Percentiles rank a stretch among this genome's conserved stretches.
Conservation (phyloP, 1,140 invertebrate genomes). For the Achroia grisella region DNA sequence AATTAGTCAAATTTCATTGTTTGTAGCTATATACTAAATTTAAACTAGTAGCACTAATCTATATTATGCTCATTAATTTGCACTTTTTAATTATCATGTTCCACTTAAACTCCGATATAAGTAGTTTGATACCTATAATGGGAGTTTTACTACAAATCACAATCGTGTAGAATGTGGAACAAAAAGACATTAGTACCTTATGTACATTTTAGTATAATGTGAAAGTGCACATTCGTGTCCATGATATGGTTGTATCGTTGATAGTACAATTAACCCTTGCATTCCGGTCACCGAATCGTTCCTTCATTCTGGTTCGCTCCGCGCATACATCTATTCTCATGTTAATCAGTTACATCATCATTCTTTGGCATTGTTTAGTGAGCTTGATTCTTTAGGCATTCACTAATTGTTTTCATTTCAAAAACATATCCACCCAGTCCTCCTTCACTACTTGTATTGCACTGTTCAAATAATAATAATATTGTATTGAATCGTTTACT, state of each 20-base stretch:
- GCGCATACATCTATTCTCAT: constrained; percentile 21
- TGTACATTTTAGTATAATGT: constrained; percentile 18
- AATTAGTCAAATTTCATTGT: constrained; percentile 32
- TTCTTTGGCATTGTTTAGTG: constrained; percentile 72
- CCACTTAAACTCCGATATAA: constrained; percentile 46
- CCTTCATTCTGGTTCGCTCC: constrained; percentile 28
- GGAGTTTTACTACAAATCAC: constrained; percentile 35
- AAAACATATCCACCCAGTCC: constrained; percentile 23
- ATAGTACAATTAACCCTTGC: constrained; percentile 26
- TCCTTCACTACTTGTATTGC: constrained; percentile 39
- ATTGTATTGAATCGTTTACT: neutral
- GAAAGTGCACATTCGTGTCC: constrained; percentile 12
- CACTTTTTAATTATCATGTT: constrained; percentile 30
- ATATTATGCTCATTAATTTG: constrained; percentile 60
- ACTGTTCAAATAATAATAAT: constrained; percentile 32
- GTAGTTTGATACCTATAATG: constrained; percentile 44
- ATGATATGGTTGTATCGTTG: constrained; percentile 28
- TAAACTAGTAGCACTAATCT: constrained; percentile 54
- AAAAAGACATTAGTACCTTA: constrained; percentile 10
- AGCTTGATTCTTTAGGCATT: constrained; percentile 49
- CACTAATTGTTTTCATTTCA: constrained; percentile 29
- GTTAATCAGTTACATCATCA: constrained; percentile 35
- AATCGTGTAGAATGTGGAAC: constrained; percentile 28
- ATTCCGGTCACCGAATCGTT: constrained; percentile 31
- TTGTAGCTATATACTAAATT: constrained; percentile 27